Evolutionary conservation across 2,888 invertebrate species (phyloP).

Genomic region (Eledona agricola): DNA sequence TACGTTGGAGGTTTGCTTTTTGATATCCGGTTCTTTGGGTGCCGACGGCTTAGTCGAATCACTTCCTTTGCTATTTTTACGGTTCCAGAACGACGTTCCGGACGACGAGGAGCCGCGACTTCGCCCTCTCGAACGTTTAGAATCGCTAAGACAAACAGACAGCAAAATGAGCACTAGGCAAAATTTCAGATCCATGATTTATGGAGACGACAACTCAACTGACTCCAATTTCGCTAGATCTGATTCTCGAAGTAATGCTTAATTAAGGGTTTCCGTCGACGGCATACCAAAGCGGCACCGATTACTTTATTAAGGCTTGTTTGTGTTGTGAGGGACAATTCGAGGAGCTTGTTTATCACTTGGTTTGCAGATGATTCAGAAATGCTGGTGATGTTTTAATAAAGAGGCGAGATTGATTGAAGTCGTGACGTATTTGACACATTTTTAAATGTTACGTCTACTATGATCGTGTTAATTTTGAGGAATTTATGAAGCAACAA

Average conservation of each 20-base stretch:
- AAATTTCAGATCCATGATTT: conserved; percentile 16
- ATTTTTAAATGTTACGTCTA: too few species aligned
- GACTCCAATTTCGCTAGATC: neutral
- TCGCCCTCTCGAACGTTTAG: conserved; percentile 28
- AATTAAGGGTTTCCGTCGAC: conserved; percentile 22
- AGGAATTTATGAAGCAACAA: too few species aligned
- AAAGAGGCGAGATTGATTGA: too few species aligned
- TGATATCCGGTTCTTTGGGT: conserved; percentile 40
- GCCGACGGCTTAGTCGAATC: conserved; percentile 28
- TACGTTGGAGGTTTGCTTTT: conserved; percentile 42
- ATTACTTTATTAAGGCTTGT: conserved; percentile 27
- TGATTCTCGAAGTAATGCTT: conserved; percentile 4
- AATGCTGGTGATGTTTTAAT: too few species aligned
- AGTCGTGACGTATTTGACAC: too few species aligned
- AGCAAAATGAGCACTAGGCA: conserved; percentile 6
- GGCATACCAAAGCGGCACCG: conserved; percentile 23
- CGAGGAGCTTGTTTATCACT: conserved; percentile 8
- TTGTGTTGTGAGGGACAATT: conserved; percentile 16
- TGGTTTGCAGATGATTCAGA: conserved; percentile 10
- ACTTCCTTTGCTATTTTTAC: conserved; percentile 28
- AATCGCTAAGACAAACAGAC: conserved; percentile 3
- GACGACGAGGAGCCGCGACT: conserved; percentile 27
- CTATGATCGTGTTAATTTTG: too few species aligned
- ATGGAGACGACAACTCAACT: conserved; percentile 3
- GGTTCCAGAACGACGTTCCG: conserved; percentile 34